Evolutionary conservation across 2,888 invertebrate genomes (phyloP).

Genomic region (Drosophila pseudotakahashii): DNA sequence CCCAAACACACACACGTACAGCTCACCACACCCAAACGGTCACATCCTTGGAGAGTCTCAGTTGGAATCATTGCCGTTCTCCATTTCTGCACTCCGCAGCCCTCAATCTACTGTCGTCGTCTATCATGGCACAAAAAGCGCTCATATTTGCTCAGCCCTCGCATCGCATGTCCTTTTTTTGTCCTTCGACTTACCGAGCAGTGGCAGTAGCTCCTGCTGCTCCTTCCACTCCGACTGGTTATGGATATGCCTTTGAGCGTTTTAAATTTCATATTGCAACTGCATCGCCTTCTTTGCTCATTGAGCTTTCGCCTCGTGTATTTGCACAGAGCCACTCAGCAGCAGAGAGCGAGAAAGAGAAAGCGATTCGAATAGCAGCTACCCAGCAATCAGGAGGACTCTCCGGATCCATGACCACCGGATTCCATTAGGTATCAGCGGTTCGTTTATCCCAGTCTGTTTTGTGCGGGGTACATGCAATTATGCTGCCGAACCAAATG

Average conservation of each 20-base stretch:
- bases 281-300: conserved; percentile 53
- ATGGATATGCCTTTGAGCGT: conserved; percentile 80
- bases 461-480: conserved; percentile 55
- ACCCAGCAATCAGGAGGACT: conserved; percentile 2
- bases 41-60: conserved; percentile 14
- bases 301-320: conserved; percentile 44
- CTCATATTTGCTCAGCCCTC: conserved; percentile 73
- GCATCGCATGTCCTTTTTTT: conserved; percentile 74
- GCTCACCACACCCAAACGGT: conserved; percentile 1
- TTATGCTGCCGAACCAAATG: conserved; percentile 71
- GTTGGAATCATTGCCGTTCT: conserved; percentile 50
- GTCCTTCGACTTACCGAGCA: conserved; percentile 73
- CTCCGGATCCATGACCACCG: background rate
- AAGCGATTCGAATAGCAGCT: conserved; percentile 12
- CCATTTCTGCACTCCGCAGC: conserved; percentile 31
- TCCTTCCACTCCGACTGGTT: conserved; percentile 56
- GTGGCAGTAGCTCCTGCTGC: background rate
- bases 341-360: background rate
- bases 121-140: conserved; percentile 70
- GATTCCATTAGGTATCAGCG: conserved; percentile 13
- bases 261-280: conserved; percentile 80
- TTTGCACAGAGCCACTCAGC: conserved; percentile 48
- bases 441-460: conserved; percentile 14
- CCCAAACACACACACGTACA: conserved; percentile 24
- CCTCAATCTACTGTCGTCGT: conserved; percentile 59